Evolutionary conservation across 2,888 invertebrate genomes (phyloP).

Genomic region (Eupithecia pulchellata): DNA sequence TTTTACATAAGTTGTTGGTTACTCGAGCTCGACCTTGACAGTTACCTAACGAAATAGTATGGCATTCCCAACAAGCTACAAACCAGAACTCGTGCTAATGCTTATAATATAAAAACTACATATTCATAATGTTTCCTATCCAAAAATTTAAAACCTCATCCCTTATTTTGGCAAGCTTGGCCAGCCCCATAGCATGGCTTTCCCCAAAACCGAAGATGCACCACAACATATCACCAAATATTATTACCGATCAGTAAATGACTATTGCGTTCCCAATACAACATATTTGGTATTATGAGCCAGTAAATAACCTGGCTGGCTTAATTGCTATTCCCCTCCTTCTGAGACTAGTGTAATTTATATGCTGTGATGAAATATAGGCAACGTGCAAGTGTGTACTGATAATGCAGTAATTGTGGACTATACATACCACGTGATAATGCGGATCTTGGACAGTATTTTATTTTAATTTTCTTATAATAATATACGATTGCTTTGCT

Average conservation of each 20-base stretch:
- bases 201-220: background rate
- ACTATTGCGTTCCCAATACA: conserved; percentile 24
- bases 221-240: background rate
- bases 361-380: conserved; percentile 66
- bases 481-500: too few species aligned
- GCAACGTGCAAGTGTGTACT: conserved; percentile 52
- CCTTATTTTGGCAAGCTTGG: too few species aligned
- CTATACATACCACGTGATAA: conserved; percentile 22
- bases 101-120: too few species aligned
- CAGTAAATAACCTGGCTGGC: conserved; percentile 66
- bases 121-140: too few species aligned
- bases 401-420: conserved; percentile 55
- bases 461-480: too few species aligned
- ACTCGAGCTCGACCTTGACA: background rate
- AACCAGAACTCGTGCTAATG: too few species aligned
- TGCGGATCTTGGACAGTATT: too few species aligned
- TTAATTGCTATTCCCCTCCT: conserved; percentile 69
- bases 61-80: too few species aligned
- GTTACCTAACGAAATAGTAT: background rate
- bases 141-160: too few species aligned
- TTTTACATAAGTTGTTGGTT: background rate
- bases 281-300: conserved; percentile 46
- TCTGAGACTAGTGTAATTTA: conserved; percentile 72
- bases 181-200: background rate
- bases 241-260: conserved; percentile 23